These are phyloP conservation scores for Chironomus tepperi DNA, from an alignment of 1,140 invertebrate species.

Conservation along the genomic window DNA sequence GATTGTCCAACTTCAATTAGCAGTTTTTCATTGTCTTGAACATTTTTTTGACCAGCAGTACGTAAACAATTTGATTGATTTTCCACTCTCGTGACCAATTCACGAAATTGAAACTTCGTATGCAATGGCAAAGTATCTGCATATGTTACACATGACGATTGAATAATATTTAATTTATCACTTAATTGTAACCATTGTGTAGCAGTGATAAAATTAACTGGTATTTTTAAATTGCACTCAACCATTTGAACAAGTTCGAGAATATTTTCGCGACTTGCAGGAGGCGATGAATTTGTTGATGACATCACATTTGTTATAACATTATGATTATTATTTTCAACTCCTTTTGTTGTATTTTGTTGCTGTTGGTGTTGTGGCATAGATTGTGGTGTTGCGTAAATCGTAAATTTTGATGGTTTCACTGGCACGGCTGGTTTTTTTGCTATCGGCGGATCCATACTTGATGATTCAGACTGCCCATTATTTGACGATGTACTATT, in stretches of 20 bases:
- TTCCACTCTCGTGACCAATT: conserved; percentile 72
- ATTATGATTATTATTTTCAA: conserved; percentile 28
- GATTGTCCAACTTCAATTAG: conserved; percentile 68
- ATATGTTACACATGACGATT: conserved; percentile 64
- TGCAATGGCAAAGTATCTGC: conserved; percentile 68
- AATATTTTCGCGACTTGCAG: conserved; percentile 53
- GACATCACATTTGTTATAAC: conserved; percentile 26
- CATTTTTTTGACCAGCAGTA: conserved; percentile 59
- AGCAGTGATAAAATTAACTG: conserved; percentile 48
- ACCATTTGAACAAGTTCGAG: conserved; percentile 58
- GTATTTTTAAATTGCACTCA: conserved; percentile 56
- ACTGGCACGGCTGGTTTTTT: conserved; percentile 46
- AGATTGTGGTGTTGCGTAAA: conserved; percentile 47
- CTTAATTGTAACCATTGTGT: conserved; percentile 72
- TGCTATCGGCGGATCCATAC: conserved; percentile 39
- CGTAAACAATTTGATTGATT: conserved; percentile 65
- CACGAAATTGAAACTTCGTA: conserved; percentile 79
- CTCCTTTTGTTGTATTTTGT: conserved; percentile 35
- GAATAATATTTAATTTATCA: conserved; percentile 70
- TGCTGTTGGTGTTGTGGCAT: conserved; percentile 28
- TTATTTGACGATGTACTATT: conserved; percentile 26
- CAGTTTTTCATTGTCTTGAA: conserved; percentile 56
- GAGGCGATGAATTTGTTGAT: conserved; percentile 31
- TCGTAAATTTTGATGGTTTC: conserved; percentile 49
- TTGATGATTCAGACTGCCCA: background rate